Evolutionary conservation across 2,797 vertebrate species (phyloP).

Genomic region (Pelodytes ibericus): DNA sequence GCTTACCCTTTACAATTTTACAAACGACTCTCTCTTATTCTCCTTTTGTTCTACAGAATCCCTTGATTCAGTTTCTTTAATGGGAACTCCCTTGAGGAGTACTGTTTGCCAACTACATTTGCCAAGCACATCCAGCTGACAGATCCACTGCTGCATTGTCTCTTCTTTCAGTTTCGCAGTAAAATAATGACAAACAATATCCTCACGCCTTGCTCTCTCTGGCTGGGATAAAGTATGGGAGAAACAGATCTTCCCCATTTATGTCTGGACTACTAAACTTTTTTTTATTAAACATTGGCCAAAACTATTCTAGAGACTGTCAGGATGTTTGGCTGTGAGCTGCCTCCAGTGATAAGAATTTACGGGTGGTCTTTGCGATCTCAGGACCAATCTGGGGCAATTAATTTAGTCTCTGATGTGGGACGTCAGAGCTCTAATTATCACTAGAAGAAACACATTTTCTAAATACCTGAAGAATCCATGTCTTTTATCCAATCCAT

Average conservation of each 20-base stretch:
- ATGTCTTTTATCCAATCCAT: too few species aligned
- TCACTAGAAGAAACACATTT: too few species aligned
- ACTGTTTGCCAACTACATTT: constrained; percentile 8
- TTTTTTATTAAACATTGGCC: constrained; percentile 2
- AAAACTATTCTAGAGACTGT: neutral
- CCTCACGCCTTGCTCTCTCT: constrained; percentile 12
- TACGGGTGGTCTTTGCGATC: constrained; percentile 2
- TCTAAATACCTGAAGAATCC: too few species aligned
- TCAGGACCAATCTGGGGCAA: neutral
- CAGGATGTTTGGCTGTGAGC: constrained; percentile 5
- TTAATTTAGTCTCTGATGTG: too few species aligned
- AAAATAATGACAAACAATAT: constrained; percentile 18
- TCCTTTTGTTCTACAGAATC: neutral
- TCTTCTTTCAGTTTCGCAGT: constrained; percentile 16
- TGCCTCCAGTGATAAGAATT: constrained; percentile 23
- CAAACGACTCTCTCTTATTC: neutral
- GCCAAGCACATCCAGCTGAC: constrained; percentile 14
- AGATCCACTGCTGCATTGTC: constrained; percentile 15
- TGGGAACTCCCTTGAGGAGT: constrained; percentile 3
- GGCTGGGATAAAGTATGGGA: constrained; percentile 9
- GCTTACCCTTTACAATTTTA: constrained; percentile 5
- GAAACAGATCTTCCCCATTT: constrained; percentile 4
- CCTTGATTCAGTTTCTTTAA: constrained; percentile 3
- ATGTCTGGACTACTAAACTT: neutral
- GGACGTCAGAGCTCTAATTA: too few species aligned